Base-by-base conservation (phyloP, 2,113 vertebrate species). In the Perccottus glenii region DNA sequence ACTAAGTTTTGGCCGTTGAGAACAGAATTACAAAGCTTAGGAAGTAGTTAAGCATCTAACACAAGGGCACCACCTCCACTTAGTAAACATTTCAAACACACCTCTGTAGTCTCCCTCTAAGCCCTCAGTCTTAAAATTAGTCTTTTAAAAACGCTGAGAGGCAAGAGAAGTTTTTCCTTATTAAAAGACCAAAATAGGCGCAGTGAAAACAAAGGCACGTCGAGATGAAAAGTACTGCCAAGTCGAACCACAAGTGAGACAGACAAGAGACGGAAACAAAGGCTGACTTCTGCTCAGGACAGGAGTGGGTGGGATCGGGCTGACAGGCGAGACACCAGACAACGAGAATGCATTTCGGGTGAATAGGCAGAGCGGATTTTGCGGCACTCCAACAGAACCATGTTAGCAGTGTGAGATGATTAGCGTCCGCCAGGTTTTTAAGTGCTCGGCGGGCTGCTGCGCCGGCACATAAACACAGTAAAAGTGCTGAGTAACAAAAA, bases 241-340 rank as follows among this genome's bases (percentile, higher is more conserved):
- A 84, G 74, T 49, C 35, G 59, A 76, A 82, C 75, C 75, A 72
- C 66, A 81, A 82, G 75, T 55, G 66, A 86, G 74, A 80, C 70
- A 66, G 60, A 79, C 4, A 46, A 64, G 58, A 79, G 56, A 60
- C 50, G 61, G 62, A 83, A 64, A 85, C 82, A 84, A 81, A 83
- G 77, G 61, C 89, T 73, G 85, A 85, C 77, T 90, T 79, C 71
- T 84, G 73, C 70, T 77, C 56, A 38, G 84, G 81, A 82, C 79
- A 66, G 33, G 42, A 85, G 85, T 83, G 86, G 88, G 91, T 86
- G 82, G 84, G 79, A 72, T 73, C 2, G 44, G 75, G 78, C 81
- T 70, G 68, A 77, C 60, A n/a, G 85, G 80, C 75, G 71, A 89
- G 87, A 88, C 85, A 86, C 68, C 80, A 83, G 85, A 77, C 83